Base-by-base conservation (phyloP, 2,888 invertebrate species). In the Orchesellides sinensis region DNA sequence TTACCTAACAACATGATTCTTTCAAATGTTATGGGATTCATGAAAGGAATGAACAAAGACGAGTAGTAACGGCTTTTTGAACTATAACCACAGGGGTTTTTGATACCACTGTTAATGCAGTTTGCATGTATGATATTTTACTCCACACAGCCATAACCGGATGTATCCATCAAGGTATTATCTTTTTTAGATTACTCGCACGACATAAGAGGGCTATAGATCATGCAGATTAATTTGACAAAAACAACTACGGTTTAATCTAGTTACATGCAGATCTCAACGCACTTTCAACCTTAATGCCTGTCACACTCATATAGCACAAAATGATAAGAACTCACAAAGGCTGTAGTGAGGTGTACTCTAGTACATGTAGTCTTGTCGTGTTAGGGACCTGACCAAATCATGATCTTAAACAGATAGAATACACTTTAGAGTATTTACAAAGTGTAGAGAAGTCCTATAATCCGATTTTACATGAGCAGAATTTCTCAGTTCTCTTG, bases 11-110 rank as follows among this genome's bases (percentile, higher is more conserved):
- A n/a, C n/a, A n/a, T n/a, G n/a, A n/a, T n/a, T n/a, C n/a, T n/a
- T n/a, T n/a, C n/a, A n/a, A n/a, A n/a, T n/a, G 83, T 85, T 10
- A 75, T 83, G 75, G 54, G 83, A 21, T 85, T 85, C 68, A 84
- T 84, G 84, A 75, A 70, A 25, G 54, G 56, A 49, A 29, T 47
- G 25, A 45, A 61, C 6, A 61, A 40, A 1, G 59, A 63, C 1
- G 27, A 14, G 66, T 21, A 66, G 27, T 0, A 32, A 3, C 17
- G 23, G 19, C 40, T 14, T n/a, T 49, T 14, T 54, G 6, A 23
- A 52, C n/a, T 21, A 52, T 27, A 32, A 10, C 59, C 21, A 70
- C 35, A 32, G 29, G 73, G 73, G 59, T 54, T 65, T 73, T 61
- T 63, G 21, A 4, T 54, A 25, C 12, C 25, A 65, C 52, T 74